These are phyloP conservation scores for Agonopterix arenella DNA, from an alignment of 2,888 invertebrate genomes.

Conservation along the genomic window DNA sequence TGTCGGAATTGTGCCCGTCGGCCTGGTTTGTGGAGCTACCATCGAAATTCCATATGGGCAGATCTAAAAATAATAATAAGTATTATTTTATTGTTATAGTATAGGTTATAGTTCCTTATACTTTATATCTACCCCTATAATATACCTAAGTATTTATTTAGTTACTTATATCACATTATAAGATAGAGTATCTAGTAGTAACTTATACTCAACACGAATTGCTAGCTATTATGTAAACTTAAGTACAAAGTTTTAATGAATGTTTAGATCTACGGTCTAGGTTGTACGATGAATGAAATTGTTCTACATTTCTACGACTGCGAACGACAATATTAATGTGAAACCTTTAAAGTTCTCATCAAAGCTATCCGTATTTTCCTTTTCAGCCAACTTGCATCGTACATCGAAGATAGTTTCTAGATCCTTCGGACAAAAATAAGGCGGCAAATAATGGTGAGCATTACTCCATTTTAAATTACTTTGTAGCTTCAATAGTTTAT, in stretches of 20 bases:
- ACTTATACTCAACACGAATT: too few species aligned
- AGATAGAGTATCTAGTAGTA: too few species aligned
- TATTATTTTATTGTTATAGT: neutral
- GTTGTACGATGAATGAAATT: too few species aligned
- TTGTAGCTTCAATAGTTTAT: conserved; percentile 16
- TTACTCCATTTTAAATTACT: conserved; percentile 20
- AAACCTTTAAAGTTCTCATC: conserved; percentile 73
- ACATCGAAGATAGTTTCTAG: conserved; percentile 33
- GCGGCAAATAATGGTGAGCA: conserved; percentile 28
- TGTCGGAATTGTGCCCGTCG: conserved; percentile 92
- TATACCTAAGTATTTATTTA: too few species aligned
- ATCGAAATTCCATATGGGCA: conserved; percentile 96
- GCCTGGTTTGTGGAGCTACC: conserved; percentile 96
- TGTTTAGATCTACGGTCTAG: too few species aligned
- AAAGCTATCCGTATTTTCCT: conserved; percentile 42
- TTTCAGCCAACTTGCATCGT: conserved; percentile 33
- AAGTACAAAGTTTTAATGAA: too few species aligned
- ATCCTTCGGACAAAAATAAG: conserved; percentile 44
- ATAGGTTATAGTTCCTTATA: too few species aligned
- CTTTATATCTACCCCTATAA: too few species aligned
- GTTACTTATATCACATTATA: too few species aligned
- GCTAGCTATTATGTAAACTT: too few species aligned
- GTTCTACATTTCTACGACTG: conserved; percentile 50
- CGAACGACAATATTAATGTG: conserved; percentile 47
- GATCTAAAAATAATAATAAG: conserved; percentile 71